Evolutionary conservation across 2,797 vertebrate genomes (phyloP).

Genomic region (Microctenopoma steveboyesi): DNA sequence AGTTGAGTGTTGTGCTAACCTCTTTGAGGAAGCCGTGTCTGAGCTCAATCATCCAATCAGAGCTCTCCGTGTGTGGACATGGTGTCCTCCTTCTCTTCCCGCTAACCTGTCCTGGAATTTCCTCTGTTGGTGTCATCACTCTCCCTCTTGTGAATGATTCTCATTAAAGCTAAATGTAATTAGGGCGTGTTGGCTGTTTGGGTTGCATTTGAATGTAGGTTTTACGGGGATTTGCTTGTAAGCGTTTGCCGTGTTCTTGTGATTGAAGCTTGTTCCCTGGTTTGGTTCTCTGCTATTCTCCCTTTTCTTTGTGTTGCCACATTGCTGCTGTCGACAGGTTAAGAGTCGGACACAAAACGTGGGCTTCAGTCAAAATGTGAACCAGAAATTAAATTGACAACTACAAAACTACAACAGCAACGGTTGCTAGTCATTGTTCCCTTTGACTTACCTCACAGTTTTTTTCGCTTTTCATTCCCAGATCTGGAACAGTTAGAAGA

Average conservation of each 20-base stretch:
- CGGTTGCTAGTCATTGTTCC: background rate
- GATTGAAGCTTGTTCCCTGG: constrained; percentile 40
- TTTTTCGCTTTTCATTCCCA: constrained; percentile 37
- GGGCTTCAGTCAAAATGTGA: constrained; percentile 4
- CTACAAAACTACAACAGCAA: no score
- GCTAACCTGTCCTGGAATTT: constrained; percentile 59
- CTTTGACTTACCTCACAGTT: background rate
- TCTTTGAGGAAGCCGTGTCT: constrained; percentile 40
- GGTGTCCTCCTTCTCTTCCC: constrained; percentile 59
- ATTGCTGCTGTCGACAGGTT: constrained; percentile 9
- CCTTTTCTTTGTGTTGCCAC: constrained; percentile 40
- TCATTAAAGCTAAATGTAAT: constrained; percentile 24
- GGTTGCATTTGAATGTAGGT: constrained; percentile 31
- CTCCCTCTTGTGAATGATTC: constrained; percentile 39
- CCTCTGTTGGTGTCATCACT: constrained; percentile 46
- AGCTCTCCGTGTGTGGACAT: constrained; percentile 45
- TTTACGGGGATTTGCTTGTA: constrained; percentile 23
- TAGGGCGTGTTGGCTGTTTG: constrained; percentile 34
- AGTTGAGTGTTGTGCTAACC: constrained; percentile 36
- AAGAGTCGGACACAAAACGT: constrained; percentile 6
- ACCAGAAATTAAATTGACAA: background rate
- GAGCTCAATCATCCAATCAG: constrained; percentile 72
- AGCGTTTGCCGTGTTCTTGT: constrained; percentile 30
- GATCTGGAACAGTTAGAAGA: constrained; percentile 78
- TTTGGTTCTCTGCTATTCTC: constrained; percentile 45